Base-by-base conservation (phyloP, 2,797 vertebrate species). In the Epinephelus coioides region DNA sequence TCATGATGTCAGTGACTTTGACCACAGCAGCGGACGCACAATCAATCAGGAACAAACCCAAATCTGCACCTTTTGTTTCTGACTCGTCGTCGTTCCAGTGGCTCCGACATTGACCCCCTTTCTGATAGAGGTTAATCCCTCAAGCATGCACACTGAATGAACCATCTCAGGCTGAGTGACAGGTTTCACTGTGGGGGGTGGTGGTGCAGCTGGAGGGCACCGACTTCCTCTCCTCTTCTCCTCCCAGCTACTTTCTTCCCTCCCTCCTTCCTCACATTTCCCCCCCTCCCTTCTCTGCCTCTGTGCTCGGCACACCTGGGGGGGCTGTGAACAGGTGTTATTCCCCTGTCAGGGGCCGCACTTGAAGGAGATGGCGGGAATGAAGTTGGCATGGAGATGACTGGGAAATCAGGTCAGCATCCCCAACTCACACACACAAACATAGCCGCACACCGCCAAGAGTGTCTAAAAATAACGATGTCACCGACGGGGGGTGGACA, bases 401-500 rank as follows among this genome's bases (percentile, higher is more conserved):
- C 75, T 59, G n/a, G 71, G 71, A 90, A 93, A 91, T 86, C 64
- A 86, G 89, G 91, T 93, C 90, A 88, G 57, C 79, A 73, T 88
- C 75, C 82, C 30, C 17, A 80, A 88, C 69, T 64, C 67, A 55
- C 78, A 15, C 79, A 55, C 72, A 80, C 74, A 87, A 76, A 81
- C 86, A 85, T 19, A 62, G 57, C 68, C 57, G 9, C 79, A 69
- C 69, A 13, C 70, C 30, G 21, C 83, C 70, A 78, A 77, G 67
- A 78, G 69, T 34, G 78, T 79, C 89, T 90, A 88, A 90, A 91
- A 88, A 92, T 92, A 91, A 86, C 79, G n/a, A 76, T 72, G 79
- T 85, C 77, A 80, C 73, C 18, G 13, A 76, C 23, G 15, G 85
- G 81, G 74, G 85, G 67, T 78, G 78, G 81, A 81, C 76, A 57